Evolutionary conservation across 2,888 invertebrate genomes (phyloP).

Genomic region (Tachina grossa): DNA sequence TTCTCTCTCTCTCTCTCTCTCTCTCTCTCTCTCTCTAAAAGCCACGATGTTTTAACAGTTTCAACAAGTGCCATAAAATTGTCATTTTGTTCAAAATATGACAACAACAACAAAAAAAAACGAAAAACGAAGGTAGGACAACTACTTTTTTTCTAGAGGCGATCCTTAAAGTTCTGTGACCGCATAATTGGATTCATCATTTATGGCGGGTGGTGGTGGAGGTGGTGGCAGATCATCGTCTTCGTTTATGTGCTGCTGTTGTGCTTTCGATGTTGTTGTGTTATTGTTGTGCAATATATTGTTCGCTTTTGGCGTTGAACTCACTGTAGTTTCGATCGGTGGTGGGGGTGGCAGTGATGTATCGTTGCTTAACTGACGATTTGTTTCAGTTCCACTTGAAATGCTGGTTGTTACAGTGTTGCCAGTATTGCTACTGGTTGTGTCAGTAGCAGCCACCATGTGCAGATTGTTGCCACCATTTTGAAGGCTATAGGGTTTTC

Average conservation of each 20-base stretch:
- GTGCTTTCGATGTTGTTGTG: constrained; percentile 64
- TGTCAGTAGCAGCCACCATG: constrained; percentile 45
- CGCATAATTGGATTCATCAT: constrained; percentile 83
- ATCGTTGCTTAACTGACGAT: constrained; percentile 74
- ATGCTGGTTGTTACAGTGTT: constrained; percentile 58
- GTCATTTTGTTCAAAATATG: constrained; percentile 11
- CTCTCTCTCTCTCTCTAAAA: constrained; percentile 8
- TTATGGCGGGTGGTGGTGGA: constrained; percentile 81
- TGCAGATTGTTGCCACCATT: constrained; percentile 70
- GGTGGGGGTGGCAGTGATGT: constrained; percentile 78
- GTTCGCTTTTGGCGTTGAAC: constrained; percentile 72
- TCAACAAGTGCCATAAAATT: constrained; percentile 54
- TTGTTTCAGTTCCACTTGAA: constrained; percentile 55
- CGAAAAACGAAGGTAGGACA: constrained; percentile 12
- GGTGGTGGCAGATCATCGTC: constrained; percentile 80
- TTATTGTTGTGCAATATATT: constrained; percentile 72
- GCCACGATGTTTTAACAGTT: constrained; percentile 50
- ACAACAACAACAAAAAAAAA: constrained; percentile 27
- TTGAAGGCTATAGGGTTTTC: constrained; percentile 65
- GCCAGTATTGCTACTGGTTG: constrained; percentile 59
- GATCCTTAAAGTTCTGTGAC: constrained; percentile 82
- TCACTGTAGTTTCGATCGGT: constrained; percentile 74
- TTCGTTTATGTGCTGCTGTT: constrained; percentile 73
- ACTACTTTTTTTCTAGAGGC: constrained; percentile 23
- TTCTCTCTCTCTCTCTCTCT: neutral